Percentiles rank a stretch among this genome's conserved stretches.
Evolutionary conservation across 2,113 vertebrate species (phyloP).

Genomic region (Nansenia antarctica): DNA sequence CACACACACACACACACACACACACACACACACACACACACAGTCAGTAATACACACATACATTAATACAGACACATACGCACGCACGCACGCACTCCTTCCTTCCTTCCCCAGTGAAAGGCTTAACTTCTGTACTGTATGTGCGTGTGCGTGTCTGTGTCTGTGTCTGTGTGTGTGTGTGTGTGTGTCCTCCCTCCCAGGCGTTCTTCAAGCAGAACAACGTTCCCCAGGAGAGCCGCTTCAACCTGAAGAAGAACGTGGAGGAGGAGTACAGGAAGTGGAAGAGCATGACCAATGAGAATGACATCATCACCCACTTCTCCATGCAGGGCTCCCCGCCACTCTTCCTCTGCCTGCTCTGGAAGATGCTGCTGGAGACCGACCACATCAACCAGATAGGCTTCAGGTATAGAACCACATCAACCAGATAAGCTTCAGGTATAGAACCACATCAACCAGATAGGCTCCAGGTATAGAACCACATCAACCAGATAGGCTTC

Average conservation of each 20-base stretch:
- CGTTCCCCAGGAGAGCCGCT: slow-evolving; percentile 96
- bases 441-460: not conserved
- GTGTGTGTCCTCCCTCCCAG: slow-evolving; percentile 61
- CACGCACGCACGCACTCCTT: no score
- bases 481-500: not conserved
- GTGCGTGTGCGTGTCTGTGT: not conserved
- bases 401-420: slow-evolving; percentile 78
- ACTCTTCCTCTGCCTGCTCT: slow-evolving; percentile 95
- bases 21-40: slow-evolving; percentile 39
- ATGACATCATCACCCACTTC: slow-evolving; percentile 95
- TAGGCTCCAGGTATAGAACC: not conserved
- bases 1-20: slow-evolving; percentile 82
- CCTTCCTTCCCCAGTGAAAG: no score
- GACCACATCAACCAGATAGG: slow-evolving; percentile 99
- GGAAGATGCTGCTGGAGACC: slow-evolving; percentile 98
- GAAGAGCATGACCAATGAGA: slow-evolving; percentile 98
- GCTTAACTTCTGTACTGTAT: not conserved
- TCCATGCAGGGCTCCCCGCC: slow-evolving; percentile 92
- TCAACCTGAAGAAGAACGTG: slow-evolving; percentile 98
- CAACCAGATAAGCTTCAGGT: not conserved
- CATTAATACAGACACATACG: not conserved
- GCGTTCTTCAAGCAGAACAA: slow-evolving; percentile 99
- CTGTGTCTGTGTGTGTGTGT: not conserved
- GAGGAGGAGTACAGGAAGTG: slow-evolving; percentile 98
- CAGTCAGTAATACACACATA: no score